Conservation (phyloP, 2,888 invertebrate genomes). For the Lycia hirtaria region DNA sequence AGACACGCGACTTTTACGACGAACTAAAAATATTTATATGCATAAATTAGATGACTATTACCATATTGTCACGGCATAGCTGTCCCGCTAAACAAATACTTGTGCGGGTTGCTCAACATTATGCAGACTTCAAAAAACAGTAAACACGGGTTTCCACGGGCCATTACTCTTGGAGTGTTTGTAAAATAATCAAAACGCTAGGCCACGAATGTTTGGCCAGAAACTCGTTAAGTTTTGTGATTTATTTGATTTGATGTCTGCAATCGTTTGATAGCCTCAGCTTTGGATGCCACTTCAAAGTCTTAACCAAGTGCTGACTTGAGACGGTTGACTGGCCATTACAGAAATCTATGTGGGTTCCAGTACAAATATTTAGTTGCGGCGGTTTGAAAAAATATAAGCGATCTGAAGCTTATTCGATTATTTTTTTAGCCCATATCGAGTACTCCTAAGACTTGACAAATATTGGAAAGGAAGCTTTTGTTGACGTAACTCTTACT, state of each 20-base stretch:
- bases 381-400: slow-evolving; percentile 17
- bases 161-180: slow-evolving; percentile 80
- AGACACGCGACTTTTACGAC: slow-evolving; percentile 59
- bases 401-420: slow-evolving; percentile 4
- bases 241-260: slow-evolving; percentile 75
- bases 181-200: slow-evolving; percentile 76
- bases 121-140: slow-evolving; percentile 67
- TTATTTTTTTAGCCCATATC: neutral
- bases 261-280: slow-evolving; percentile 68
- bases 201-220: slow-evolving; percentile 73
- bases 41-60: slow-evolving; percentile 70
- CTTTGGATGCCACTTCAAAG: slow-evolving; percentile 66
- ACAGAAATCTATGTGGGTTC: slow-evolving; percentile 7
- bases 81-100: slow-evolving; percentile 73
- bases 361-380: slow-evolving; percentile 11
- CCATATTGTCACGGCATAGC: slow-evolving; percentile 56
- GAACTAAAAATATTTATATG: slow-evolving; percentile 68
- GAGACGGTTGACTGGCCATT: slow-evolving; percentile 35
- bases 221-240: slow-evolving; percentile 75
- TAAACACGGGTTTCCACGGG: slow-evolving; percentile 70
- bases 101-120: slow-evolving; percentile 63
- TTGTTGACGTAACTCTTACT: neutral
- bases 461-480: neutral
- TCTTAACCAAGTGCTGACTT: slow-evolving; percentile 42
- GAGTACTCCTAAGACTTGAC: neutral